A percentile compares a stretch with the other conserved stretches of the same genome.
phyloP scores from a whole-genome alignment of 2,888 invertebrate genomes.

The Acleris cristana region DNA sequence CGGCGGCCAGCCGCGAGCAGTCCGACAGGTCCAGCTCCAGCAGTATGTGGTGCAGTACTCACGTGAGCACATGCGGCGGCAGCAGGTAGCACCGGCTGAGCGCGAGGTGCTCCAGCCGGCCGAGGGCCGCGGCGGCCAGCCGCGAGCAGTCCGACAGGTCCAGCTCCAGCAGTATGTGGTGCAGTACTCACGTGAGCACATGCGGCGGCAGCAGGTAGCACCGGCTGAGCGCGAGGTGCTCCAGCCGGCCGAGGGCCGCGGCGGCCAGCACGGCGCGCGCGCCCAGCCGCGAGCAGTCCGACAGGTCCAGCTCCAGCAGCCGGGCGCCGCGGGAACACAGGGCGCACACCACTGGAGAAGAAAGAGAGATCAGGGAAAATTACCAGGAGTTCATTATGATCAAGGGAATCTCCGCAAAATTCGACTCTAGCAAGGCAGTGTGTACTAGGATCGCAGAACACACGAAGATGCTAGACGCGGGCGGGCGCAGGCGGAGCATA shows the following conservation, averaged over 20 bases:
- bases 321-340: constrained; percentile 87
- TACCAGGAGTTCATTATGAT: constrained; percentile 41
- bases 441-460: too few species aligned
- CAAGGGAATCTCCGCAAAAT: neutral
- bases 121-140: constrained; percentile 76
- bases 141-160: constrained; percentile 94
- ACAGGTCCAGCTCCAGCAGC: constrained; percentile 93
- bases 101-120: constrained; percentile 22
- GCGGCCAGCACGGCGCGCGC: constrained; percentile 81
- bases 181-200: constrained; percentile 52
- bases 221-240: constrained; percentile 80
- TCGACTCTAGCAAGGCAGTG: constrained; percentile 49
- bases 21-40: constrained; percentile 81
- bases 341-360: constrained; percentile 85
- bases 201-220: constrained; percentile 88
- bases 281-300: constrained; percentile 91
- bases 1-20: constrained; percentile 73
- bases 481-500: too few species aligned
- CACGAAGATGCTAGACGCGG: too few species aligned
- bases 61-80: constrained; percentile 81
- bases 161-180: constrained; percentile 92
- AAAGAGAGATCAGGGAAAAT: too few species aligned
- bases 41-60: too few species aligned
- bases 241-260: constrained; percentile 21
- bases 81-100: constrained; percentile 90